Base-by-base conservation (phyloP, 1,140 invertebrate species). In the Asbolus verrucosus region DNA sequence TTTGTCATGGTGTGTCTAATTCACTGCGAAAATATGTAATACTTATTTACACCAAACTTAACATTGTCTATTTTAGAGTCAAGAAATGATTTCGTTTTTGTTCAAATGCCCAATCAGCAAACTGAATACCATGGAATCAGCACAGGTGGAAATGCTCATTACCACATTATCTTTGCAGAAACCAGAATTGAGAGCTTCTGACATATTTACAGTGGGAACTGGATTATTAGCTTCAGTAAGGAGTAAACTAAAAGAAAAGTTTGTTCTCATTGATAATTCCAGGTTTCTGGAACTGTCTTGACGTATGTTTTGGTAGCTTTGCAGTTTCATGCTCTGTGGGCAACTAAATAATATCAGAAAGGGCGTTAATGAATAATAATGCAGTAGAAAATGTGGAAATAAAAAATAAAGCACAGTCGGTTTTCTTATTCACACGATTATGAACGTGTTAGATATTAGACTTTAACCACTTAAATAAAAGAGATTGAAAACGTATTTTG, bases 71-170 rank as follows among this genome's bases (percentile, higher is more conserved):
- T 36, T 50, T 2, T 11, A 50, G 43, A n/a, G 43, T 6, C 43
- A 27, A 11, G 43, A 50, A 4, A 50, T 19, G 9, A 11, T 50
- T 6, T 50, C 43, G 2, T 50, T 50, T 27, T 24, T 50, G 8
- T 50, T 24, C 2, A 1, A 14, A 24, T 50, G n/a, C 24, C 43
- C 18, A 8, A 21, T 13, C 8, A 24, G 6, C 19, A 50, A 27
- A n/a, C 13, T 50, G 43, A 50, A n/a, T 9, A 6, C 11, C 6
- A 21, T 50, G 19, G 43, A 50, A 14, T 21, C 43, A 14, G 18
- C 19, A 6, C 33, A 78, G 69, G 73, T 77, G 13, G 77, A 78
- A 69, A 77, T 76, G 41, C 31, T 77, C n/a, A 61, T 78, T 6
- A 65, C 60, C 1, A 78, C 71, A 3, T 63, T 78, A 16, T 54